Evolutionary conservation across 2,888 invertebrate species (phyloP).

Genomic region (Drosophila rellima): DNA sequence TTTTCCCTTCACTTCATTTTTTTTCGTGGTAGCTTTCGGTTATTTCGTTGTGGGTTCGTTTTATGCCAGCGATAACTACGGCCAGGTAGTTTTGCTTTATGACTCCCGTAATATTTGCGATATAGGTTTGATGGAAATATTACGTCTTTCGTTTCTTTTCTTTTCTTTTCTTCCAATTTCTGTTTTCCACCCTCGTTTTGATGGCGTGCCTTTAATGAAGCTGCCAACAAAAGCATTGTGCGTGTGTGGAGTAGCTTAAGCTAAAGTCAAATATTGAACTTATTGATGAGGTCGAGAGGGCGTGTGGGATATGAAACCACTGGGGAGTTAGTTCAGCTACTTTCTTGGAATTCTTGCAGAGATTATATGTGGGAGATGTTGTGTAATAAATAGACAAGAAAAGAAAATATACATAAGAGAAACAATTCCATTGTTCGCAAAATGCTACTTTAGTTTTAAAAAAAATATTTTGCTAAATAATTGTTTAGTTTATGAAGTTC

Average conservation of each 20-base stretch:
- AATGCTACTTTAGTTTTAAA: not conserved
- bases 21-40: slow-evolving; percentile 6
- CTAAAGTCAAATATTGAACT: slow-evolving; percentile 72
- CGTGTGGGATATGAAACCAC: slow-evolving; percentile 6
- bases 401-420: slow-evolving; percentile 2
- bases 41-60: slow-evolving; percentile 31
- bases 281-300: slow-evolving; percentile 62
- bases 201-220: slow-evolving; percentile 72
- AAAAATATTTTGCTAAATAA: not conserved
- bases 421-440: not conserved
- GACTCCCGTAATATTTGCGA: slow-evolving; percentile 68
- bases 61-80: slow-evolving; percentile 62
- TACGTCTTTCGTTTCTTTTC: slow-evolving; percentile 12
- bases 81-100: slow-evolving; percentile 53
- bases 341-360: slow-evolving; percentile 14
- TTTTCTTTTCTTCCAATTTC: not conserved
- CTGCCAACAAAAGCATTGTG: slow-evolving; percentile 60
- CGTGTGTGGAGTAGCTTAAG: slow-evolving; percentile 49
- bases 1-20: not conserved
- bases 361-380: not conserved
- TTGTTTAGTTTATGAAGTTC: not conserved
- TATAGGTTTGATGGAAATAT: slow-evolving; percentile 42
- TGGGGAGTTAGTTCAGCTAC: slow-evolving; percentile 6
- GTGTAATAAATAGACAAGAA: not conserved
- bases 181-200: slow-evolving; percentile 9